Evolutionary conservation across 2,113 vertebrate species (phyloP).

Genomic region (Rhinoderma darwinii): DNA sequence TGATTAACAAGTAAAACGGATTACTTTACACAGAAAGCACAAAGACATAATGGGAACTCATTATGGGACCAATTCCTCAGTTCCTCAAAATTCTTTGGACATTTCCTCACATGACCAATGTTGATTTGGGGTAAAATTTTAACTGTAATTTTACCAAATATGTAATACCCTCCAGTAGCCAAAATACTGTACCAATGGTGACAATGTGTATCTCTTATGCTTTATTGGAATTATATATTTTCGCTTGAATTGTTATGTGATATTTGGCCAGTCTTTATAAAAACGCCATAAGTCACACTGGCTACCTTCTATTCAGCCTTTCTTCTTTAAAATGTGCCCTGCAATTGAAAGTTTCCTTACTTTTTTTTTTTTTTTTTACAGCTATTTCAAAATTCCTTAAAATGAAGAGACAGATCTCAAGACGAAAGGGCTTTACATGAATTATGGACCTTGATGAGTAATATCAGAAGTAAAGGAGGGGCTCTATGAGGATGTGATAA

Average conservation of each 20-base stretch:
- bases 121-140: background rate
- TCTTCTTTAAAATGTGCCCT: background rate
- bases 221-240: background rate
- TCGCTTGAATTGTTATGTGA: background rate
- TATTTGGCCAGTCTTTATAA: background rate
- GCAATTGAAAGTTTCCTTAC: background rate
- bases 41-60: no score
- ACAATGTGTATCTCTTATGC: background rate
- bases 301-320: background rate
- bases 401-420: conserved; percentile 29
- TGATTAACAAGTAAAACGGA: no score
- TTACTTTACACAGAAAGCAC: no score
- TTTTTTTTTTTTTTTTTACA: conserved; percentile 39
- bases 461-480: conserved; percentile 42
- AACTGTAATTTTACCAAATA: background rate
- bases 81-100: no score
- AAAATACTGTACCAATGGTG: no score
- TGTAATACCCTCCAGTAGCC: no score
- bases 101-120: background rate
- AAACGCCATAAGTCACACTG: background rate
- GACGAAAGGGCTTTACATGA: conserved; percentile 49
- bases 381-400: conserved; percentile 27
- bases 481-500: background rate
- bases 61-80: no score
- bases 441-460: conserved; percentile 57